Evolutionary conservation across 35 echinoderm and acorn worm species (phyloP), one percentile per base, ranked within the genome.

Genomic region (Apostichopus parvimensis): DNA sequence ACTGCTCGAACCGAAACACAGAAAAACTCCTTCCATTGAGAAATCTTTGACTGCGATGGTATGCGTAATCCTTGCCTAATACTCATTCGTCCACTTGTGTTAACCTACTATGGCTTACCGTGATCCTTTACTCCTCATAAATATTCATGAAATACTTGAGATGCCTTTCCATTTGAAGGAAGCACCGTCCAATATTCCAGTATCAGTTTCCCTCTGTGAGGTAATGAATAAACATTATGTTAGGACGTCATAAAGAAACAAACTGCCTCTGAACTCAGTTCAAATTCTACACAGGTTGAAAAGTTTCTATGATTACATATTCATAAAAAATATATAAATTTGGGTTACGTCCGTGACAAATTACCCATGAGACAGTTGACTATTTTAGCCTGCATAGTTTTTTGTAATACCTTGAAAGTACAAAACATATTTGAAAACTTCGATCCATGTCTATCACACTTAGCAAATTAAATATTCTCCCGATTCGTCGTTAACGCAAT

Each of bases 161-260:
- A 84, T 84, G 81, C 81, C 81, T 84, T 84, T 84, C 81, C 81
- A 56, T 84, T 84, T 84, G 81, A 9, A 59, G 81, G 56, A 23
- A 20, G 81, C 55, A 59, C 25, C 14, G 15, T 84, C 81, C 22
- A 58, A 52, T 84, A 59, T 25, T 8, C 7, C 71, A n/a, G 17
- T 18, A 75, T 13, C 71, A 14, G 20, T 18, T 75, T n/a, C 58
- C 58, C 58, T 61, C 8, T 61, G 7, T 61, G 58, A 45, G 13
- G 14, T 75, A 2, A 22, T 75, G 71, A 75, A 75, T 75, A 75
- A 75, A 75, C 71, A 75, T 75, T n/a, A 45, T 7, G 71, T 14
- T 75, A 8, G 1, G 71, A 6, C n/a, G 71, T 18, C 17, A 18
- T 75, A 75, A 75, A 75, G 71, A 18, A 75, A 75, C 71, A 75